Evolutionary conservation across 2,888 invertebrate genomes (phyloP), one percentile per base, ranked within the genome.

Genomic region (Cyrtodaria siliqua): DNA sequence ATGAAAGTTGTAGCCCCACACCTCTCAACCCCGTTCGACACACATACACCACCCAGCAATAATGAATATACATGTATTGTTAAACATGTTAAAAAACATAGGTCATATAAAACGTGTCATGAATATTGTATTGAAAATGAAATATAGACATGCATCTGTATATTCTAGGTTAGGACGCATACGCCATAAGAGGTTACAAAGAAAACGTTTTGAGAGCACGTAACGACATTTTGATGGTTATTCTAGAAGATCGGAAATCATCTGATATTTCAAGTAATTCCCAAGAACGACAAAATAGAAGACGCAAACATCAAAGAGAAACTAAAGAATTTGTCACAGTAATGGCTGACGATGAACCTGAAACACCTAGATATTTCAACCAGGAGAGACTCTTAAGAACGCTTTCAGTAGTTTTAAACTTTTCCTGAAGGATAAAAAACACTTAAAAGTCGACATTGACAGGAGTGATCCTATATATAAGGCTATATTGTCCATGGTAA

Each of bases 401-500:
- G 8, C 61, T 12, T 12, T 76, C 4, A 14, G 38, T 0, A 20
- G 26, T 16, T 20, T 40, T 0, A 62, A 61, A 33, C 56, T 66
- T 9, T 1, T 23, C 26, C 0, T 70, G 0, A 33, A 14, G 1
- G 64, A 62, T 14, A 49, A 50, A 23, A 68, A 72, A 12, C 69
- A 57, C 26, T 50, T 63, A 40, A 69, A 56, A 18, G 66, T 69
- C 23, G 18, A 20, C 2, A 26, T 79, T 3, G 42, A 62, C 2
- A 2, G n/a, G 9, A 18, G 77, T 16, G 38, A 49, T 14, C 40
- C 44, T n/a, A 71, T 73, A 8, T 80, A 71, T 42, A 53, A 55
- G 12, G 79, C 74, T 9, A 83, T 89, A 8, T 53, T 66, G 8
- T 47, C 69, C 1, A 40, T 89, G 26, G 64, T 89, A 6, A 56